Evolutionary conservation across 1,140 invertebrate genomes (phyloP), one percentile per base, ranked within the genome.

Genomic region (Dendrolimus kikuchii): DNA sequence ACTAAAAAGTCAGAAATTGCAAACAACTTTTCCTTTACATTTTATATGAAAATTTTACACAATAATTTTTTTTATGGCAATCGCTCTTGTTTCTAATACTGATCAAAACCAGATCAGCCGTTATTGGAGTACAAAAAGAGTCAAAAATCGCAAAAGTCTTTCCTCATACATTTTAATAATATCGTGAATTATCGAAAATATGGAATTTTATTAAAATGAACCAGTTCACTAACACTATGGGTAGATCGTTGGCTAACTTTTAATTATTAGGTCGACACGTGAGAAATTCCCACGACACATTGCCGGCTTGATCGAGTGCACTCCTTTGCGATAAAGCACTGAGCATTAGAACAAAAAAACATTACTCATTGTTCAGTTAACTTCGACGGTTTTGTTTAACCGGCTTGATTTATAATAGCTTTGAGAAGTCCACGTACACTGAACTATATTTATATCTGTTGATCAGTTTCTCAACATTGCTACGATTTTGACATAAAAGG

Each of bases 261-360:
- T 73, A 75, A 75, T 74, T 66, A 74, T 74, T 60, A 64, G 42
- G 53, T 10, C 47, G 56, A 57, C 64, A 67, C 75, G 78, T 85
- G 81, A 65, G 81, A 85, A 73, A 54, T 54, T 85, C 78, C 58
- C 81, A 85, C 81, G 79, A 53, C 5, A 51, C 49, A 61, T 62
- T 64, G 66, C 56, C 23, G 56, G 38, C 36, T 55, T 62, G 69
- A 68, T 69, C 64, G 53, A 58, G 59, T 70, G 65, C 57, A 64
- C 64, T 71, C 64, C 54, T 68, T 65, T 53, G 64, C 55, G 69
- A 74, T 78, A 74, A 71, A 60, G 53, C 49, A 61, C 53, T 51
- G 57, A 50, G 49, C 60, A 66, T 63, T 72, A 58, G 62, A 55
- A 51, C 44, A 53, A 55, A 66, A 60, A 57, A 59, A 61, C 10